Percentiles rank a stretch among this genome's conserved stretches.
These are phyloP conservation scores for Danio jaintianensis DNA, from an alignment of 2,797 vertebrate genomes.

Conservation along the genomic window DNA sequence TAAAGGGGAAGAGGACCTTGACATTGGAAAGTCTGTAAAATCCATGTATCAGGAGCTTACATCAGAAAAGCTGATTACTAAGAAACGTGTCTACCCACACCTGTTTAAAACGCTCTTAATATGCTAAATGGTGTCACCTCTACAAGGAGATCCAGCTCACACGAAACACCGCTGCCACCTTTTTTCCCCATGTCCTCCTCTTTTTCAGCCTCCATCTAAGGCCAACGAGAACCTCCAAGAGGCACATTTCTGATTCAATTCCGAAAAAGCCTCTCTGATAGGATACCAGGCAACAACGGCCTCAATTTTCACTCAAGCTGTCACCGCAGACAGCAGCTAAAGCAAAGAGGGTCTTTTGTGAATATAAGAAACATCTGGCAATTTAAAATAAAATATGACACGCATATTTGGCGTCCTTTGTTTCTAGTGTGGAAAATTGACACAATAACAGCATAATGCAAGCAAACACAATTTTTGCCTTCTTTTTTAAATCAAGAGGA, in stretches of 20 bases:
- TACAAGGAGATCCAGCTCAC: conserved; percentile 41
- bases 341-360: conserved; percentile 61
- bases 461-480: conserved; percentile 63
- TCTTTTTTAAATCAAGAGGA: conserved; percentile 54
- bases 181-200: conserved; percentile 37
- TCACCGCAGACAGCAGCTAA: conserved; percentile 60
- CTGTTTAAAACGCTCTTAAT: conserved; percentile 75
- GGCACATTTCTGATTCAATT: conserved; percentile 69
- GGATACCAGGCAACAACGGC: conserved; percentile 58
- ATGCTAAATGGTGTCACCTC: conserved; percentile 60
- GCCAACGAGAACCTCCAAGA: conserved; percentile 70
- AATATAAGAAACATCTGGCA: conserved; percentile 74
- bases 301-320: conserved; percentile 77
- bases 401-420: conserved; percentile 74
- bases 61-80: conserved; percentile 74
- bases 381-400: conserved; percentile 79
- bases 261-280: conserved; percentile 71
- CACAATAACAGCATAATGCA: conserved; percentile 41
- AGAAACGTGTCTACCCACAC: conserved; percentile 69
- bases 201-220: conserved; percentile 49
- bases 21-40: conserved; percentile 53
- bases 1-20: conserved; percentile 53
- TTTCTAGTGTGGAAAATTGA: conserved; percentile 62
- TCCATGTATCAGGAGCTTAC: conserved; percentile 55
- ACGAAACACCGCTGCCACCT: conserved; percentile 35